Percentiles rank a stretch among this genome's conserved stretches.
Conservation (phyloP, 2,888 invertebrate species). For the Zygaena filipendulae region DNA sequence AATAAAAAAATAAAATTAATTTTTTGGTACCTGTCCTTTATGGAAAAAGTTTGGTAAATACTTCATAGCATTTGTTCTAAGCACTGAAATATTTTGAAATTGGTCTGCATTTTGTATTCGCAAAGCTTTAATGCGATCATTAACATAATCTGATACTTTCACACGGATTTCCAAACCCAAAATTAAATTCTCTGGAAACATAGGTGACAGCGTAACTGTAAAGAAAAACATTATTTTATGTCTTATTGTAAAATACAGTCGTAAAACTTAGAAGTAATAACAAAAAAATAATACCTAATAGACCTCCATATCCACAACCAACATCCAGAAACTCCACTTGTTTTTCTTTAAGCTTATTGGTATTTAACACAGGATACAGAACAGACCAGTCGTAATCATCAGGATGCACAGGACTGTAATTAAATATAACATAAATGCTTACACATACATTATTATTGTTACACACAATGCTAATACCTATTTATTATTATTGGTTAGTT, state of each 20-base stretch:
- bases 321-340: slow-evolving; percentile 93
- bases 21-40: slow-evolving; percentile 95
- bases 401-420: slow-evolving; percentile 83
- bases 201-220: slow-evolving; percentile 86
- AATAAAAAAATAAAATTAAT: too few species aligned
- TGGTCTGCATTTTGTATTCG: slow-evolving; percentile 77
- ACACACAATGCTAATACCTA: too few species aligned
- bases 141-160: slow-evolving; percentile 98
- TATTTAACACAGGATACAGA: slow-evolving; percentile 73
- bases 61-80: slow-evolving; percentile 99
- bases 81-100: slow-evolving; percentile 94
- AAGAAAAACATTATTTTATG: slow-evolving; percentile 14
- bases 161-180: slow-evolving; percentile 98
- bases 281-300: slow-evolving; percentile 70
- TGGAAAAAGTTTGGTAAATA: slow-evolving; percentile 97
- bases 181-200: slow-evolving; percentile 91
- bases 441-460: too few species aligned
- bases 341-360: slow-evolving; percentile 29
- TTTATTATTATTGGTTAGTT: too few species aligned
- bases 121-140: slow-evolving; percentile 91
- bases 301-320: slow-evolving; percentile 98
- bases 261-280: background rate
- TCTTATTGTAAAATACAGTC: background rate
- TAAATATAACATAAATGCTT: too few species aligned
- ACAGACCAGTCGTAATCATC: slow-evolving; percentile 86